Conservation (phyloP, 2,797 vertebrate species). For the Hippopotamyrus pictus region DNA sequence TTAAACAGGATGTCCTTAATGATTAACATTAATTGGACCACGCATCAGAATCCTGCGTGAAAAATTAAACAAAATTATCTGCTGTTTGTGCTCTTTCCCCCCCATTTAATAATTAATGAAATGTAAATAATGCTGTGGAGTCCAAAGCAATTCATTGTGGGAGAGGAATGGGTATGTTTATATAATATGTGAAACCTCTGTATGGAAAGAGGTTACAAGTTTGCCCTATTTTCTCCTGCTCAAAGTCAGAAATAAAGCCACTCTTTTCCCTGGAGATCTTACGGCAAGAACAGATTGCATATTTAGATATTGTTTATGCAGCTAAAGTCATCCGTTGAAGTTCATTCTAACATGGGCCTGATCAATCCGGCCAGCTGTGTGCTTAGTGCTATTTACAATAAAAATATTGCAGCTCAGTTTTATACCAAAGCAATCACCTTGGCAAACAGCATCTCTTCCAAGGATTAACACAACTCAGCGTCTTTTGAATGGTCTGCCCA, state of each 20-base stretch:
- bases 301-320: constrained; percentile 94
- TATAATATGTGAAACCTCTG: constrained; percentile 74
- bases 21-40: constrained; percentile 86
- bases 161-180: constrained; percentile 88
- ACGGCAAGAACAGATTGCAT: constrained; percentile 83
- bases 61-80: constrained; percentile 90
- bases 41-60: constrained; percentile 75
- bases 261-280: constrained; percentile 74
- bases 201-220: constrained; percentile 75
- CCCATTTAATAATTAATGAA: constrained; percentile 88
- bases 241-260: constrained; percentile 81
- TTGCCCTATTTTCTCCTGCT: constrained; percentile 67
- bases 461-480: not conserved
- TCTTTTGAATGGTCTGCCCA: not conserved
- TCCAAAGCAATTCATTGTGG: constrained; percentile 68
- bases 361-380: constrained; percentile 91
- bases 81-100: constrained; percentile 71
- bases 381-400: constrained; percentile 88
- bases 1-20: constrained; percentile 82
- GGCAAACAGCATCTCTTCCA: not conserved
- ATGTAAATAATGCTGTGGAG: constrained; percentile 85
- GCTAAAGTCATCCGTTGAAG: constrained; percentile 79
- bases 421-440: not conserved
- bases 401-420: constrained; percentile 66
- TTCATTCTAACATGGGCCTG: constrained; percentile 79